Conservation (phyloP, 2,888 invertebrate species). For the Alentia gelatinosa region DNA sequence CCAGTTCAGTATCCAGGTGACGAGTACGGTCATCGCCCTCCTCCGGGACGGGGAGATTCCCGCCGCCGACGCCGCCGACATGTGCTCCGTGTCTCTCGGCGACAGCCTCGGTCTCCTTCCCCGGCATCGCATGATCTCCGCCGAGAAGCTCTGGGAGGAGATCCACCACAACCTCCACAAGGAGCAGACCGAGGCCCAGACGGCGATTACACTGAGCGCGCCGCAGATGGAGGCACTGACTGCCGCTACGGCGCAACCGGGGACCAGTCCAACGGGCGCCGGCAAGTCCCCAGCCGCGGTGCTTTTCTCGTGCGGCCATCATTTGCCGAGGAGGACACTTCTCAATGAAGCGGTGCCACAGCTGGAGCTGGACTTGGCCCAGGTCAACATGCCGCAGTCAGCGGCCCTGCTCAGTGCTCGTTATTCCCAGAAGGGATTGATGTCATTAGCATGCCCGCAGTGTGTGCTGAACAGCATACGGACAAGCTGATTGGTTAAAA, state of each 20-base stretch:
- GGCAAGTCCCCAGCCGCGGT: conserved; percentile 61
- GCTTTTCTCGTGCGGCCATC: conserved; percentile 76
- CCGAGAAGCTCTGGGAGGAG: conserved; percentile 73
- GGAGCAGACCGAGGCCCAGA: conserved; percentile 65
- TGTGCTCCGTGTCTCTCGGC: background rate
- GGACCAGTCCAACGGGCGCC: no score
- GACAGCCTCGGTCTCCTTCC: conserved; percentile 14
- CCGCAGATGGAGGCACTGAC: conserved; percentile 71
- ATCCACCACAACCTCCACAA: conserved; percentile 71
- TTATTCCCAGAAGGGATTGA: conserved; percentile 67
- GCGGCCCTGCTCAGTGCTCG: conserved; percentile 70
- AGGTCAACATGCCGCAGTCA: conserved; percentile 64
- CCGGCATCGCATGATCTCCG: conserved; percentile 65
- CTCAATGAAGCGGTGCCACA: conserved; percentile 66
- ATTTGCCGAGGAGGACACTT: conserved; percentile 69
- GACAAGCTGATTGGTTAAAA: background rate
- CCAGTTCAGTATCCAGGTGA: conserved; percentile 2
- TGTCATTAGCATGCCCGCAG: conserved; percentile 74
- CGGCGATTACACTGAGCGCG: conserved; percentile 70
- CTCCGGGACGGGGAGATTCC: background rate
- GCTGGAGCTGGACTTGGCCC: conserved; percentile 66
- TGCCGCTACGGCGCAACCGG: conserved; percentile 50
- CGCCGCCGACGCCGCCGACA: background rate
- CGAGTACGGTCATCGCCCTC: background rate
- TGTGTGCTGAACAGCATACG: conserved; percentile 67